phyloP scores from a whole-genome alignment of 2,797 vertebrate species.

The Atherinosoma microstoma region DNA sequence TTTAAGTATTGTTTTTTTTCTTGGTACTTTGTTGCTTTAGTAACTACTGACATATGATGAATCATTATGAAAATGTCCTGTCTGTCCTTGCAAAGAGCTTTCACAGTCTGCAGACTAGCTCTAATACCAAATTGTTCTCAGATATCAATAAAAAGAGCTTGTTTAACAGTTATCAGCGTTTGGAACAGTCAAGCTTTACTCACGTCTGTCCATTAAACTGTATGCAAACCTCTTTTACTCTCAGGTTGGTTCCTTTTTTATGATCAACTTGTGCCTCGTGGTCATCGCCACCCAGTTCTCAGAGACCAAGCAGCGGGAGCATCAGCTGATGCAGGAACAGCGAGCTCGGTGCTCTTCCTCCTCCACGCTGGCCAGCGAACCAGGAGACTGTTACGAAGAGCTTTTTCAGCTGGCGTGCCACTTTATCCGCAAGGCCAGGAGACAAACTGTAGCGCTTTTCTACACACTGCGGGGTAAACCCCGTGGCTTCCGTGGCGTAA shows the following conservation, averaged over 20 bases:
- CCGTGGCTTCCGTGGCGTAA: constrained; percentile 58
- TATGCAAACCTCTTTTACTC: not conserved
- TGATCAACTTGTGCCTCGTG: constrained; percentile 98
- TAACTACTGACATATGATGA: too few relatives aligned
- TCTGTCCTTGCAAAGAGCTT: too few relatives aligned
- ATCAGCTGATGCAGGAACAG: constrained; percentile 98
- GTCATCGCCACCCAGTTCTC: constrained; percentile 98
- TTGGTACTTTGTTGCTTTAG: too few relatives aligned
- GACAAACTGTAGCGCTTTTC: constrained; percentile 85
- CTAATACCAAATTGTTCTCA: not conserved
- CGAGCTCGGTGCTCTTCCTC: constrained; percentile 90
- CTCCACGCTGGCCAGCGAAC: constrained; percentile 93
- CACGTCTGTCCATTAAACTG: not conserved
- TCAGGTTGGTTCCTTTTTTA: constrained; percentile 93
- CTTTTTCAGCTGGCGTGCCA: constrained; percentile 95
- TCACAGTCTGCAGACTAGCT: too few relatives aligned
- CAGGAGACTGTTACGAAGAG: constrained; percentile 94
- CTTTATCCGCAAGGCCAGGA: constrained; percentile 89
- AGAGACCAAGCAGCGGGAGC: constrained; percentile 96
- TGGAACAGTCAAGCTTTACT: not conserved
- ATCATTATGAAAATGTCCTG: too few relatives aligned
- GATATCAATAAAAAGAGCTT: not conserved
- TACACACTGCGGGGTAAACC: constrained; percentile 81
- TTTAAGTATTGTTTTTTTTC: too few relatives aligned
- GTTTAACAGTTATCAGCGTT: not conserved